A percentile compares a stretch with the other conserved stretches of the same genome.
These are phyloP conservation scores for Oreohelix idahoensis DNA, from an alignment of 1,140 invertebrate genomes.

Conservation along the genomic window DNA sequence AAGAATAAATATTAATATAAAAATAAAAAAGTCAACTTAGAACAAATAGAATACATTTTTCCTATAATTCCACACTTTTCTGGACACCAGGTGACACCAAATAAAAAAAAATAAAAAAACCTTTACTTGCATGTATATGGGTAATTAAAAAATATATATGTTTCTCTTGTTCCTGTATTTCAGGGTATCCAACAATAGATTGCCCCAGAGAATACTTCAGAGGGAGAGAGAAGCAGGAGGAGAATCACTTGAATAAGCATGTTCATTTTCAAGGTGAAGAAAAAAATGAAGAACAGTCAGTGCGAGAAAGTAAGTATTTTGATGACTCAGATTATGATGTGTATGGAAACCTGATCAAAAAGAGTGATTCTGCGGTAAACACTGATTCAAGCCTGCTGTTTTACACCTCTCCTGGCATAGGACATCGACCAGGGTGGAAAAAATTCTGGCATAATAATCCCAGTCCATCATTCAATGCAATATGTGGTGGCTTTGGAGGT, in stretches of 20 bases:
- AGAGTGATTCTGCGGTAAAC: conserved; percentile 48
- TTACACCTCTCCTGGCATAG: conserved; percentile 32
- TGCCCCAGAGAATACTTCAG: conserved; percentile 49
- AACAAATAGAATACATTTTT: no score
- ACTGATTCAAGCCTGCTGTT: conserved; percentile 58
- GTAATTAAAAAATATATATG: not conserved
- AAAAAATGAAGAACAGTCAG: not conserved
- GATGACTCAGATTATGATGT: conserved; percentile 33
- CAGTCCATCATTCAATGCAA: conserved; percentile 38
- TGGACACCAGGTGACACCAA: no score
- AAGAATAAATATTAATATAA: no score
- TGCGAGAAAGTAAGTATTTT: not conserved
- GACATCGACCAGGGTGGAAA: conserved; percentile 59
- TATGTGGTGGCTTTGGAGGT: conserved; percentile 18
- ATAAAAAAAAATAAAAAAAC: no score
- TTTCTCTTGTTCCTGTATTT: not conserved
- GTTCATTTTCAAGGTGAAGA: conserved; percentile 53
- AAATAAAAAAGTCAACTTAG: no score
- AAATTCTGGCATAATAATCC: conserved; percentile 61
- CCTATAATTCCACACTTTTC: no score
- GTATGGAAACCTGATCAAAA: conserved; percentile 15
- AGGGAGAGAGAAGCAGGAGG: conserved; percentile 56
- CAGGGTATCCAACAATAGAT: conserved; percentile 52
- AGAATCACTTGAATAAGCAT: conserved; percentile 60
- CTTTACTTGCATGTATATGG: no score